These are phyloP conservation scores for Orycteropus afer DNA, from an alignment of 2,113 vertebrate species.

Conservation along the genomic window DNA sequence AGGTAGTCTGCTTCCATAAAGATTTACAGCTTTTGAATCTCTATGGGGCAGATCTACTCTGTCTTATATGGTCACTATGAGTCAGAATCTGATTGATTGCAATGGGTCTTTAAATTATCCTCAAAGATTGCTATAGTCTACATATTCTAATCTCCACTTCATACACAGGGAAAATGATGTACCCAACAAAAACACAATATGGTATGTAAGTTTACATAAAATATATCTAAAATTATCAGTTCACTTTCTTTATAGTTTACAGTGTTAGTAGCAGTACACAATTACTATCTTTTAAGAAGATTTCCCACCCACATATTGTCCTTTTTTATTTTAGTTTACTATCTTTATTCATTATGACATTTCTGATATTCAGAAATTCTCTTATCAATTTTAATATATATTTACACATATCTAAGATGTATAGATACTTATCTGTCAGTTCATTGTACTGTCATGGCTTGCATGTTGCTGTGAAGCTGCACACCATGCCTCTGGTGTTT, in stretches of 20 bases:
- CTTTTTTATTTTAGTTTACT: neutral
- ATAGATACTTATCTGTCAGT: no score
- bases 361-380: neutral
- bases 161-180: neutral
- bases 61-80: no score
- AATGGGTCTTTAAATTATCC: neutral
- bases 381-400: no score
- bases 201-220: neutral
- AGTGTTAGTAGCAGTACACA: neutral
- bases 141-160: neutral
- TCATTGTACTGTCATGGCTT: no score
- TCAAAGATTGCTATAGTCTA: neutral
- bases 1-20: no score
- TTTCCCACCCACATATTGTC: neutral
- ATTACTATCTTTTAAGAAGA: neutral
- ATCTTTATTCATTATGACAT: neutral
- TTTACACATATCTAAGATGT: no score
- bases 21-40: no score
- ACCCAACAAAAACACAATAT: neutral
- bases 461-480: no score
- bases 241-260: neutral
- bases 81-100: no score
- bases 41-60: no score
- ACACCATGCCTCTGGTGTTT: no score
- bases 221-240: neutral